These are phyloP conservation scores for cat (Felis catus) DNA, from an alignment of 2,113 vertebrate genomes.

Conservation along the genomic window DNA sequence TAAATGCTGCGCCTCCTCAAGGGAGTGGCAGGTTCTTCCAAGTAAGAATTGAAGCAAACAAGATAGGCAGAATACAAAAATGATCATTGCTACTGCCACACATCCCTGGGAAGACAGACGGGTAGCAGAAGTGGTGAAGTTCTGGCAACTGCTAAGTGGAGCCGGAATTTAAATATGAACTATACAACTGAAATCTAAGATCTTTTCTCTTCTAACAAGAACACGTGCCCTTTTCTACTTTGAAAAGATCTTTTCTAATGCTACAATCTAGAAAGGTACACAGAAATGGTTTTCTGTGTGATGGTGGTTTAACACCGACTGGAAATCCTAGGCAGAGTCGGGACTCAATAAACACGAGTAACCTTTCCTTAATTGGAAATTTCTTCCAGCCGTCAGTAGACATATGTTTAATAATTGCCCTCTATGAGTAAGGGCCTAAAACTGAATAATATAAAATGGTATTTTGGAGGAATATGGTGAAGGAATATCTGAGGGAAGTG, in stretches of 20 bases:
- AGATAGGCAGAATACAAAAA: constrained; percentile 17
- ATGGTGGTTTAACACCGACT: background rate
- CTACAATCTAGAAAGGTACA: background rate
- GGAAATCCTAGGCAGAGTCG: background rate
- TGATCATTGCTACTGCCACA: background rate
- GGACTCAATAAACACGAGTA: background rate
- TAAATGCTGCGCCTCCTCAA: background rate
- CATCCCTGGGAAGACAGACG: background rate
- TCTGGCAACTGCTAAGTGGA: background rate
- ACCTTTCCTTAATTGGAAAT: background rate
- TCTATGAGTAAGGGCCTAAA: background rate
- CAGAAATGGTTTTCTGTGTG: background rate
- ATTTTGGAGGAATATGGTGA: background rate
- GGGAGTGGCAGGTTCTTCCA: background rate
- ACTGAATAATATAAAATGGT: background rate
- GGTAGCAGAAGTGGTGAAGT: constrained; percentile 28
- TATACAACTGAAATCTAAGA: background rate
- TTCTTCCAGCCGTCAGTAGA: background rate
- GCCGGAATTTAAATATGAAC: background rate
- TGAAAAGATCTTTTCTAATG: background rate
- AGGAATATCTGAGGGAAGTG: accelerated
- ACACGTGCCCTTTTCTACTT: background rate
- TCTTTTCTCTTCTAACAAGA: background rate
- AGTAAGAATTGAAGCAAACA: constrained; percentile 41
- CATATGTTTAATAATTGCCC: background rate